Base-by-base conservation (phyloP, 2,888 invertebrate species). In the Crioceris asparagi region DNA sequence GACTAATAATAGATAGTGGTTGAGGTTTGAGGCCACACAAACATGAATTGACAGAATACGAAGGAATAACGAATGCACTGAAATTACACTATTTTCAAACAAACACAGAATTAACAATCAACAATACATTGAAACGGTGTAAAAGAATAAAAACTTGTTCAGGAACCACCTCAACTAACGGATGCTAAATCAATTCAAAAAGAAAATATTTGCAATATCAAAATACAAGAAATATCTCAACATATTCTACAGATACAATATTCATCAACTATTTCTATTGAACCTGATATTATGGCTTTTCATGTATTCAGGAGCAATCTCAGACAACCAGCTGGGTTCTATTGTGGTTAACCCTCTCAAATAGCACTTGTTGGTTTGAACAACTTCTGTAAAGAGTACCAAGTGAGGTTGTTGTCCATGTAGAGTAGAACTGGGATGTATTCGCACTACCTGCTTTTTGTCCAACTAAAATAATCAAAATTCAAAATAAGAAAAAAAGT, bases 401-500 rank as follows among this genome's bases (percentile, higher is more conserved):
- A 79, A 74, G 14, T 75, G 75, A 4, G 87, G 80, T 39, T 81
- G 79, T 39, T 74, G 69, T 30, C 77, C 72, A 39, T 83, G 78
- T 32, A 93, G 66, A 17, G 76, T 75, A 32, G 86, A 83, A 23
- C 83, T 82, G 0, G 93, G 93, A 68, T 93, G 93, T 51, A 93
- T 79, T 41, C 72, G 66, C 7, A 88, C 87, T 27, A 72, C 72
- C 67, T 79, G 75, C 47, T 76, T 67, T 36, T 72, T 71, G 32
- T 69, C 68, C 43, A 79, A 51, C 77, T 79, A 57, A 14, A 67
- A 61, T 40, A 47, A 39, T 47, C 49, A 38, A 32, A 29, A n/a
- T n/a, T n/a, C n/a, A n/a, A n/a, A n/a, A n/a, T n/a, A n/a, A 19
- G 30, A 31, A 35, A 23, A 17, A 30, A 17, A 29, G 17, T 36